A percentile compares a stretch with the other conserved stretches of the same genome.
These are phyloP conservation scores for Oryzias melastigma DNA, from an alignment of 2,113 vertebrate genomes.

Conservation along the genomic window DNA sequence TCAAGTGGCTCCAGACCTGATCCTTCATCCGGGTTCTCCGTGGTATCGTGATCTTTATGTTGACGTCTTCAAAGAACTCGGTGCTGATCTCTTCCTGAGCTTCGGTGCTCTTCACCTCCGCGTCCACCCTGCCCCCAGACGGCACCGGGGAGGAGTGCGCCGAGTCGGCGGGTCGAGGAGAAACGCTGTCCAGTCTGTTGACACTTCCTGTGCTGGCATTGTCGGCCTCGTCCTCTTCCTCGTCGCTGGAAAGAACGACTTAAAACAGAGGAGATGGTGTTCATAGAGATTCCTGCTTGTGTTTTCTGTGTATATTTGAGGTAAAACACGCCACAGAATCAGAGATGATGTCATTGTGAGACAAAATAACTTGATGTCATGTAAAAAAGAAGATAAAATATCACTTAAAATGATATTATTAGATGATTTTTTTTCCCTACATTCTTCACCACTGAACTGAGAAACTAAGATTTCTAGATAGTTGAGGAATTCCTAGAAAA, in stretches of 20 bases:
- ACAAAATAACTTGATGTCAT: too few species aligned
- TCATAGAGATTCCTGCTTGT: background rate
- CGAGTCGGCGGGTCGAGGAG: slow-evolving; percentile 88
- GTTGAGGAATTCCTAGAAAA: too few species aligned
- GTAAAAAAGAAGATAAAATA: too few species aligned
- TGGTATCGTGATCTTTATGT: slow-evolving; percentile 78
- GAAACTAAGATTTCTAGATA: too few species aligned
- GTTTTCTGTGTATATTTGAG: too few species aligned
- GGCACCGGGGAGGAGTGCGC: slow-evolving; percentile 89
- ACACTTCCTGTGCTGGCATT: slow-evolving; percentile 81
- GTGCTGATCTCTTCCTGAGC: slow-evolving; percentile 78
- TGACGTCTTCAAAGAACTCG: slow-evolving; percentile 80
- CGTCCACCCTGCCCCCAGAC: slow-evolving; percentile 89
- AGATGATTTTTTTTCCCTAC: too few species aligned
- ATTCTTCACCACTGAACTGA: too few species aligned
- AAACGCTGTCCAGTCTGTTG: slow-evolving; percentile 86
- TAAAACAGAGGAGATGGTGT: slow-evolving; percentile 5
- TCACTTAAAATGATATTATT: too few species aligned
- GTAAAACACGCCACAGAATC: too few species aligned
- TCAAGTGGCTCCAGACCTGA: slow-evolving; percentile 74
- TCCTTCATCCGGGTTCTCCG: slow-evolving; percentile 92
- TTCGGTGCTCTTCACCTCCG: slow-evolving; percentile 83
- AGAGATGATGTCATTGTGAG: too few species aligned
- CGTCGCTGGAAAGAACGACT: slow-evolving; percentile 94
- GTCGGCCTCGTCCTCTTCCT: slow-evolving; percentile 87